These are phyloP conservation scores for Iguana delicatissima DNA, from an alignment of 2,797 vertebrate genomes.

Conservation along the genomic window DNA sequence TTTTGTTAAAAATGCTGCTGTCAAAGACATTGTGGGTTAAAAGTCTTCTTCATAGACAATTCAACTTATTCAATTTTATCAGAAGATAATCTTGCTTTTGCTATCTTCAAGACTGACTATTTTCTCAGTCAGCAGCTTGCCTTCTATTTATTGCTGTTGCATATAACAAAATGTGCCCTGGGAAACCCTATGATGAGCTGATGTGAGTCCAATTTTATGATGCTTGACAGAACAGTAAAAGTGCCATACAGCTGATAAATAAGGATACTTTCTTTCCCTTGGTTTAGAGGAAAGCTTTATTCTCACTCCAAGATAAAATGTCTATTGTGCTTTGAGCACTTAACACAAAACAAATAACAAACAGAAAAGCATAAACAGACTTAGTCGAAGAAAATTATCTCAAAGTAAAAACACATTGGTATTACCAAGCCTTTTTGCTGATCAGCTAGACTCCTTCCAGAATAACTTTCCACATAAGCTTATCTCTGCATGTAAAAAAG, in stretches of 20 bases:
- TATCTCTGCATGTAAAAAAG: too few relatives aligned
- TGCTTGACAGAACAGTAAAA: constrained; percentile 10
- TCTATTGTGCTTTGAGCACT: too few relatives aligned
- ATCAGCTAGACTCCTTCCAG: background rate
- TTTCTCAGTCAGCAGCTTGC: background rate
- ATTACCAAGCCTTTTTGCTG: background rate
- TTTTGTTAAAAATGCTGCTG: background rate
- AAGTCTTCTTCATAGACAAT: background rate
- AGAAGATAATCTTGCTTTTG: background rate
- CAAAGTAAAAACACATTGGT: background rate
- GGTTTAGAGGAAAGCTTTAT: background rate
- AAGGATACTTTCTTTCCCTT: background rate
- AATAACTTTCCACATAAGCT: background rate
- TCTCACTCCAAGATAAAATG: background rate
- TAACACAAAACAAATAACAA: too few relatives aligned
- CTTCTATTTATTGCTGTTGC: constrained; percentile 8
- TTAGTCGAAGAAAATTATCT: background rate
- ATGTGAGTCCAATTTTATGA: constrained; percentile 15
- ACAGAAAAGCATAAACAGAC: too few relatives aligned
- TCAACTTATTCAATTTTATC: background rate
- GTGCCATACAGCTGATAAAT: background rate
- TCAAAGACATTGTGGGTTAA: background rate
- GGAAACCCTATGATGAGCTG: constrained; percentile 15
- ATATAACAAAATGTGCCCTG: constrained; percentile 14
- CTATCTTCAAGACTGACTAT: background rate